Evolutionary conservation across 2,797 vertebrate genomes (phyloP), one percentile per base, ranked within the genome.

Genomic region (Lutjanus campechanus): DNA sequence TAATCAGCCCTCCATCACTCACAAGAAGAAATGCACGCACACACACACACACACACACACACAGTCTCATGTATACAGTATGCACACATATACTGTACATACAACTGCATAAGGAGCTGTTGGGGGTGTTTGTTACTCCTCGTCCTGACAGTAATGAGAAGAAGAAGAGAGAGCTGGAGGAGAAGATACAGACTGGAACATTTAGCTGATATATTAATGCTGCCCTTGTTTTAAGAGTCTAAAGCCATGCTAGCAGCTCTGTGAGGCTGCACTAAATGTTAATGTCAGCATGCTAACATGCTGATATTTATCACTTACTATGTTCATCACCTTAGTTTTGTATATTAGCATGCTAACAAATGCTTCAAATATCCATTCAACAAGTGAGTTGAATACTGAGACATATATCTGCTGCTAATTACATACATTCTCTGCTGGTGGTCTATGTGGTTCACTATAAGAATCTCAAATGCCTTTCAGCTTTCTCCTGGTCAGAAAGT

Each of bases 1-100:
- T 98, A 97, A 97, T 98, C 97, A 97, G 96, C 96, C 94, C 90
- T 84, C 95, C 93, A 91, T 95, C 95, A 96, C 94, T 93, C 82
- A 84, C 65, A 64, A 54, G 54, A 67, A 64, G 53, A 64, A 73
- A 73, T n/a, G 36, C 5, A 36, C 58, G 56, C 7, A 51, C 15
- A 44, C 46, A 53, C 19, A 55, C 17, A 46, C 13, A 68, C 55
- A 47, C 51, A 64, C 49, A 65, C 5, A 72, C 0, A 29, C 7
- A 68, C 2, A 61, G 7, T 51, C 20, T 22, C 17, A 29, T 46
- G 46, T 51, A 68, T 66, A 46, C 64, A 60, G 58, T 59, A 69
- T 40, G 1, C 44, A 73, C 46, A 50, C 20, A 66, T 25, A 71
- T 22, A 56, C 68, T 46, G 8, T 67, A 76, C 44, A 67, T 49